Conservation (phyloP, 2,888 invertebrate species). For the Clistopyga incitator region DNA sequence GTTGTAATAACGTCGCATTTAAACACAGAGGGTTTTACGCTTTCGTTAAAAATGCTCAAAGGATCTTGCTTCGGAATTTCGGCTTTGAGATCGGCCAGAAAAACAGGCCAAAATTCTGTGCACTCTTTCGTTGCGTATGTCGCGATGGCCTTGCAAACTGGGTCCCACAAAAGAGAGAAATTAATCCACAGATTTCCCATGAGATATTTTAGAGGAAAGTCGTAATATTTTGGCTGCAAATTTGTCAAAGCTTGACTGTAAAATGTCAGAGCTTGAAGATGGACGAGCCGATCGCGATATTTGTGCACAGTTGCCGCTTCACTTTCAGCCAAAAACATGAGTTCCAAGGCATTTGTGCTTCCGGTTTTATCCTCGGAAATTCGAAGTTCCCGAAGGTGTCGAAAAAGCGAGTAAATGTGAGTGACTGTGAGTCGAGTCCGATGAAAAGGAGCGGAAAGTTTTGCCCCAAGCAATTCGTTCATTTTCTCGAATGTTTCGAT, state of each 20-base stretch:
- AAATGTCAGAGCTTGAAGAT: constrained; percentile 90
- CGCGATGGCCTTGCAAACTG: constrained; percentile 90
- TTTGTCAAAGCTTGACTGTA: constrained; percentile 83
- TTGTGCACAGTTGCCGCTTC: constrained; percentile 90
- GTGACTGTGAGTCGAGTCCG: constrained; percentile 89
- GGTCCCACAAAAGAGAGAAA: constrained; percentile 96
- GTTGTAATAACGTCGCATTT: constrained; percentile 74
- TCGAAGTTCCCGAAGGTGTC: constrained; percentile 85
- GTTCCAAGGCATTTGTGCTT: constrained; percentile 72
- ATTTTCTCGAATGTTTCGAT: constrained; percentile 73
- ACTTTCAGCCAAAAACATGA: constrained; percentile 88
- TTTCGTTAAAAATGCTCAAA: constrained; percentile 80
- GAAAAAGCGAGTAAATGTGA: constrained; percentile 90
- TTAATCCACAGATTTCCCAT: constrained; percentile 94
- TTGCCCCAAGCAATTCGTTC: constrained; percentile 70
- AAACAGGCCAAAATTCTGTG: constrained; percentile 91
- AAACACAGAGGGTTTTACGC: constrained; percentile 77
- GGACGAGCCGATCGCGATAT: constrained; percentile 91
- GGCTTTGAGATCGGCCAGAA: constrained; percentile 86
- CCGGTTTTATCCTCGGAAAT: constrained; percentile 79
- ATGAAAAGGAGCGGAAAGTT: constrained; percentile 78
- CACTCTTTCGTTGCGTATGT: constrained; percentile 87
- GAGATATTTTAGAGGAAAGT: constrained; percentile 91
- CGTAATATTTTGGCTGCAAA: constrained; percentile 86
- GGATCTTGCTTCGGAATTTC: constrained; percentile 85